Evolutionary conservation across 2,888 invertebrate species (phyloP), one percentile per base, ranked within the genome.

Genomic region (Orthosia incerta): DNA sequence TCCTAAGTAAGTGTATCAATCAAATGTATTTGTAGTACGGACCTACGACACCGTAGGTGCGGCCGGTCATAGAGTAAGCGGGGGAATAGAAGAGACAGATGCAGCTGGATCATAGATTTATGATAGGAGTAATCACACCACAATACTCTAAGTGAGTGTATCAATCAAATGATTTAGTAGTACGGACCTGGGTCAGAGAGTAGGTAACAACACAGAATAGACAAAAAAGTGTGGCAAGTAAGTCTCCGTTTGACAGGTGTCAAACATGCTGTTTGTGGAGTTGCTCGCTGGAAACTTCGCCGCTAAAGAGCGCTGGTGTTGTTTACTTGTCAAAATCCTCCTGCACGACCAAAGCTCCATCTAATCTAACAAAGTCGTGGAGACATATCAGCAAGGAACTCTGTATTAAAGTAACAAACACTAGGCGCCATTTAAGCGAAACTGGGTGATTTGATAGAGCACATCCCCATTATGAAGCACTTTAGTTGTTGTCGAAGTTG

Each of bases 141-240:
- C 66, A 80, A 84, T 76, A 56, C 51, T 31, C 51, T 16, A 39
- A 79, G 48, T 56, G 71, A 86, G 65, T 74, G 56, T 82, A 84
- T 90, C 84, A 88, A 90, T 89, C 87, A 86, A 71, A 71, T 62
- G 70, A 89, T 88, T 90, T 88, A 87, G 86, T 87, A 87, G 82
- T 81, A 76, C 73, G 87, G 89, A 89, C 89, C 89, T 91, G 90
- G 66, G 18, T 0, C 86, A 86, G 61, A 89, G 88, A 89, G 46
- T 68, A 83, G 31, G 4, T n/a, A 2, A 5, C 4, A n/a, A 59
- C 0, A 45, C 15, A 59, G 45, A 59, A 15, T 9, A 11, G n/a
- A 31, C n/a, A 31, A 1, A 15, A 26, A n/a, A 26, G 55, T 62
- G 4, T 15, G n/a, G 13, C 18, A 16, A 48, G 13, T 9, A 48